phyloP scores from a whole-genome alignment of 92 coral and sea anemone species.

The Pocillopora grandis region DNA sequence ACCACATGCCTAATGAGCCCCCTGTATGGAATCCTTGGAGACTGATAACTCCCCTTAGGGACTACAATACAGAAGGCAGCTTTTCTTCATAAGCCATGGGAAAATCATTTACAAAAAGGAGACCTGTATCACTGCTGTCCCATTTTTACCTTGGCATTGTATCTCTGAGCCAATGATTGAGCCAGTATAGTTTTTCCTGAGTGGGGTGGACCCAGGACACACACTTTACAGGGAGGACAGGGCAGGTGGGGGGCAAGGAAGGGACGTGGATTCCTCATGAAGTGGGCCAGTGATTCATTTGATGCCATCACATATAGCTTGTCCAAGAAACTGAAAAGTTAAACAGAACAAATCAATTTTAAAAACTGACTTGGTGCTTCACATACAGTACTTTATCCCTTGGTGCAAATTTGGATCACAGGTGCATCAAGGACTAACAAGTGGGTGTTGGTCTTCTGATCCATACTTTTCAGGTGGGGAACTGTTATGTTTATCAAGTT shows the following conservation, averaged over 20 bases:
- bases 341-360: neutral
- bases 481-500: too few relatives aligned
- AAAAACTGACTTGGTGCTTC: neutral
- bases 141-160: conserved; percentile 80
- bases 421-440: neutral
- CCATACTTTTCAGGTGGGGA: too few relatives aligned
- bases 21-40: too few relatives aligned
- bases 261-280: conserved; percentile 93
- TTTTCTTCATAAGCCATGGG: neutral
- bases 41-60: too few relatives aligned
- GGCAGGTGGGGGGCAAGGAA: conserved; percentile 79
- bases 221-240: conserved; percentile 91
- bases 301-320: conserved; percentile 86
- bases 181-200: conserved; percentile 91
- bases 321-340: conserved; percentile 81
- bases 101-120: neutral
- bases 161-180: conserved; percentile 72
- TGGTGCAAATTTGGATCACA: too few relatives aligned
- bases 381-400: neutral
- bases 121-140: neutral
- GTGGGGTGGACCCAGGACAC: conserved; percentile 94
- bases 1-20: too few relatives aligned
- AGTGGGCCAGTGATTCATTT: conserved; percentile 77
- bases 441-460: too few relatives aligned
- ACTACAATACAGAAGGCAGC: neutral